Conservation (phyloP, 1,140 invertebrate species). For the Papilio machaon region DNA sequence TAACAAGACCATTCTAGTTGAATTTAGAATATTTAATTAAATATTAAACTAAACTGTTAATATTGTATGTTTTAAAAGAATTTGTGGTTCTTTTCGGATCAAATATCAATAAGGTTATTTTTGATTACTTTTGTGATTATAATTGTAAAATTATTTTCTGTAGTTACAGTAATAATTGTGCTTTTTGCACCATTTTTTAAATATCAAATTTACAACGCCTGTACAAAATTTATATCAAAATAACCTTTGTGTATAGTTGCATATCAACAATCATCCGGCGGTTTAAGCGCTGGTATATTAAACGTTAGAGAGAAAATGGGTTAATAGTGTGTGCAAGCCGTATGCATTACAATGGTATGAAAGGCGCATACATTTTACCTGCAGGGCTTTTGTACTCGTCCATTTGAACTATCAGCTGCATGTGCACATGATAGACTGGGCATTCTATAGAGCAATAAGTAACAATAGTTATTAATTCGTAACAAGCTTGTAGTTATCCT, state of each 20-base stretch:
- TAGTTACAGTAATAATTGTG: background rate
- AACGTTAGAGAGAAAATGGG: conserved; percentile 27
- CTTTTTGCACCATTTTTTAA: background rate
- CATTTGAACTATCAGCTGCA: conserved; percentile 21
- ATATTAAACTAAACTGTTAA: no score
- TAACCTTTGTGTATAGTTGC: background rate
- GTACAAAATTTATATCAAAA: background rate
- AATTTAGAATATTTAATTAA: background rate
- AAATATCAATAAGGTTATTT: no score
- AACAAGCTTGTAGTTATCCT: background rate
- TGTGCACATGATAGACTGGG: background rate
- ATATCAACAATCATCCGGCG: background rate
- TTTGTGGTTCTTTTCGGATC: no score
- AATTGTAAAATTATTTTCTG: no score
- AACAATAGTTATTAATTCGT: background rate
- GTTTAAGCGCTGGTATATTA: conserved; percentile 23
- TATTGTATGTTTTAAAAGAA: no score
- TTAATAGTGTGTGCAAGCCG: conserved; percentile 19
- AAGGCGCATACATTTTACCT: conserved; percentile 17
- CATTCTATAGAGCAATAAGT: background rate
- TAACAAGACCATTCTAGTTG: background rate
- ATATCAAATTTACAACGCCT: background rate
- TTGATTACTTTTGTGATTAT: no score
- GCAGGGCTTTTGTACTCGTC: background rate
- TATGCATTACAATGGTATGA: conserved; percentile 24